Base-by-base conservation (phyloP, 1,140 invertebrate species). In the Trachymyrmex cornetzi region DNA sequence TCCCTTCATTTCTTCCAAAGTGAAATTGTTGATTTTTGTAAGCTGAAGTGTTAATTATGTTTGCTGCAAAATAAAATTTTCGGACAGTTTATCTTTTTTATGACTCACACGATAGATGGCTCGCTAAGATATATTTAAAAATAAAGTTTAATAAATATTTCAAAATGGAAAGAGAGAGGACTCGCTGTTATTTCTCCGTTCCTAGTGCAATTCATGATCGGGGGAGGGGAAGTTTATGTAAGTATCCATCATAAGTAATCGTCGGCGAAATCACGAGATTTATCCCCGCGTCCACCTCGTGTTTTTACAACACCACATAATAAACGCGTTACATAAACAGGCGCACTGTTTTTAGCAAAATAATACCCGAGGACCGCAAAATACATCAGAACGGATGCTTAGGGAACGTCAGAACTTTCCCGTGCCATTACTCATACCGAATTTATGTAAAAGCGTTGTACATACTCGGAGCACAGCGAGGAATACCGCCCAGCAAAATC, bases 131-230 rank as follows among this genome's bases (percentile, higher is more conserved):
- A 84, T 84, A 81, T 75, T 74, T 74, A 74, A 84, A 81, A 84
- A 84, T 61, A 84, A 84, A 63, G 69, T 84, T 84, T 84, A 84
- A 84, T 84, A 84, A 75, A 84, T 84, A 84, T 84, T 84, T 84
- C 69, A 48, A 19, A 75, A 84, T 61, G 69, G 67, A 67, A 44
- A 67, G 61, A 22, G 61, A 22, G n/a, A 12, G n/a, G 12, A 55
- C 2, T 61, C 38, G 24, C 24, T 72, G 38, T 84, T 74, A 16
- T 74, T 74, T 75, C 27, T 24, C 63, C 27, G 59, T n/a, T 48
- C 38, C 55, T 14, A 22, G 24, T 9, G 19, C 14, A 16, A 34
- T 84, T 61, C 38, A 69, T 22, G 22, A 12, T 55, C 22, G n/a
- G 27, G 11, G 38, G 38, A 11, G 11, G 11, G 38, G 9, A 9